phyloP scores from a whole-genome alignment of 2,888 invertebrate genomes.

The Andrena camellia region DNA sequence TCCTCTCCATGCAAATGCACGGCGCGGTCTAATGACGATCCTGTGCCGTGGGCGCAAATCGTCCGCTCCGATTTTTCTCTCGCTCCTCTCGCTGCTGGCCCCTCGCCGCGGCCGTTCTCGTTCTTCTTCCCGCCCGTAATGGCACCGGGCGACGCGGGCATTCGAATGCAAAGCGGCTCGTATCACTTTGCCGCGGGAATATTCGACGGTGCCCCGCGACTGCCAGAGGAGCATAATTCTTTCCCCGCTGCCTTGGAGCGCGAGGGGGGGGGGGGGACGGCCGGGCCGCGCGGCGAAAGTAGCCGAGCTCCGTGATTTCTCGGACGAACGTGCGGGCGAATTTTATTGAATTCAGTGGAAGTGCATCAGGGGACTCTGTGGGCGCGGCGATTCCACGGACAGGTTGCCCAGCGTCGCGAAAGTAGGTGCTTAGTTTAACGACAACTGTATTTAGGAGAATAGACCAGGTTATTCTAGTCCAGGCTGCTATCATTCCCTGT shows the following conservation, averaged over 20 bases:
- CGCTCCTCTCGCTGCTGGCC: conserved; percentile 10
- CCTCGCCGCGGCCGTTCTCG: conserved; percentile 19
- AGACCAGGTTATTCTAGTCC: background rate
- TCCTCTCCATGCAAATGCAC: conserved; percentile 79
- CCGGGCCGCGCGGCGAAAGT: background rate
- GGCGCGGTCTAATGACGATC: conserved; percentile 80
- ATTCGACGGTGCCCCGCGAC: conserved; percentile 50
- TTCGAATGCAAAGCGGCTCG: conserved; percentile 79
- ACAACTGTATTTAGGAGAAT: background rate
- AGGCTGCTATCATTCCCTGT: conserved; percentile 1
- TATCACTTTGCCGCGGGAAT: conserved; percentile 75
- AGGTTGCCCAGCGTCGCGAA: background rate
- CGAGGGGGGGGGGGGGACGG: background rate
- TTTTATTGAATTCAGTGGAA: conserved; percentile 3
- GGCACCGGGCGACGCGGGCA: conserved; percentile 67
- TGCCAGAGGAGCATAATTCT: conserved; percentile 45
- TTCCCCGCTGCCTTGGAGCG: conserved; percentile 16
- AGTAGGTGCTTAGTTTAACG: background rate
- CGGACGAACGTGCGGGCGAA: background rate
- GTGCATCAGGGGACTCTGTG: too few species aligned
- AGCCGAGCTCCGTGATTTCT: conserved; percentile 12
- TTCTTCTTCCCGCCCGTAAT: conserved; percentile 53
- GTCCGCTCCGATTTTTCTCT: conserved; percentile 74
- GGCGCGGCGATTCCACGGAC: background rate
- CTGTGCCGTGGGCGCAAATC: conserved; percentile 76